A percentile compares a stretch with the other conserved stretches of the same genome.
phyloP scores from a whole-genome alignment of 2,113 vertebrate species.

The Uria lomvia region DNA sequence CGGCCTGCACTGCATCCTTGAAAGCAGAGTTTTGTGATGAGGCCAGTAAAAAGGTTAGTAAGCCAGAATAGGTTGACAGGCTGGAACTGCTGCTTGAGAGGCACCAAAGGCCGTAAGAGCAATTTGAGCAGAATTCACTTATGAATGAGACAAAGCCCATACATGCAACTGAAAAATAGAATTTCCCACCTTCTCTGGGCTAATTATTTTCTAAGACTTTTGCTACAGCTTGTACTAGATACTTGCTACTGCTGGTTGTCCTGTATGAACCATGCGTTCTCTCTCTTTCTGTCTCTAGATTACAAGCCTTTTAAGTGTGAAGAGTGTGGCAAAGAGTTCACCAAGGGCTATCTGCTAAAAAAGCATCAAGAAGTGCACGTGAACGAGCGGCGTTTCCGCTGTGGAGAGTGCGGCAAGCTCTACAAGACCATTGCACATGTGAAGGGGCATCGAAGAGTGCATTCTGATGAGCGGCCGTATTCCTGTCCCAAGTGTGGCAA shows the following conservation, averaged over 20 bases:
- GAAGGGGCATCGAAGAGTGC: constrained; percentile 91
- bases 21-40: not conserved
- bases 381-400: constrained; percentile 91
- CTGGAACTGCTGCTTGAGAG: not conserved
- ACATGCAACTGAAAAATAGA: accelerated
- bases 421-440: constrained; percentile 97
- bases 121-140: not conserved
- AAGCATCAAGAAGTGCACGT: constrained; percentile 94
- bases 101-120: not conserved
- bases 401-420: constrained; percentile 94
- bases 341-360: constrained; percentile 92
- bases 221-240: not conserved
- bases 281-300: constrained; percentile 65
- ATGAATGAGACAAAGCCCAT: not conserved
- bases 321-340: constrained; percentile 91
- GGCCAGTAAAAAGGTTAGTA: not conserved
- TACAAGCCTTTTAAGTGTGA: constrained; percentile 88
- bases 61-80: not conserved
- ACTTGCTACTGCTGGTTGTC: not conserved
- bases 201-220: not conserved
- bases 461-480: constrained; percentile 92
- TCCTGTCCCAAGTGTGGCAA: constrained; percentile 89
- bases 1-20: not conserved
- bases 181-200: not conserved
- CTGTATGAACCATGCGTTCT: not conserved